Evolutionary conservation across 1,140 invertebrate genomes (phyloP).

Genomic region (Triops cancriformis): DNA sequence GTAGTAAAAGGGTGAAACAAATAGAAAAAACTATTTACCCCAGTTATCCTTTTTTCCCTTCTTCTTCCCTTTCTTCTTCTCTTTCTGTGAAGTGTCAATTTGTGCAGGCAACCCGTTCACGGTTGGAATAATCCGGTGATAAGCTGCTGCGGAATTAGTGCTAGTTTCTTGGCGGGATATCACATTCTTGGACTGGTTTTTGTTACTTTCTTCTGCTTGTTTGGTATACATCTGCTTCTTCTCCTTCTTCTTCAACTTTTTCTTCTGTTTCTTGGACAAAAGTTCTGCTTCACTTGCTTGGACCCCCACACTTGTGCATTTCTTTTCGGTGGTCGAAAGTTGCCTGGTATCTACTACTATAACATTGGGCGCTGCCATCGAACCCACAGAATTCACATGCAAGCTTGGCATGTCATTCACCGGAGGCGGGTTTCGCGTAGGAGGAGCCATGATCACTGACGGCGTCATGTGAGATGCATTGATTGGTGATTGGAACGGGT

Average conservation of each 20-base stretch:
- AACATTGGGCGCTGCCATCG: constrained; percentile 47
- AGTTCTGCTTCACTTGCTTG: constrained; percentile 21
- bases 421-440: neutral
- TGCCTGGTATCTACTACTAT: constrained; percentile 55
- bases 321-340: constrained; percentile 43
- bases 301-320: constrained; percentile 32
- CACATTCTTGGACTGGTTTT: neutral
- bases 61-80: constrained; percentile 31
- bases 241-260: constrained; percentile 32
- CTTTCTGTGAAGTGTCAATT: neutral
- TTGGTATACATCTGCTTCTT: neutral
- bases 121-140: neutral
- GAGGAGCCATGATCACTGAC: neutral
- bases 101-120: neutral
- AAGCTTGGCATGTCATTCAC: neutral
- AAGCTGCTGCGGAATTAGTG: neutral
- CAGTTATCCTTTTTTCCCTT: constrained; percentile 24
- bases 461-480: neutral
- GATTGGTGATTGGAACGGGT: neutral
- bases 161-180: neutral
- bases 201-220: neutral
- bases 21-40: neutral
- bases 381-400: constrained; percentile 27
- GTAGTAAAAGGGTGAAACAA: too few species aligned
- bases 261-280: constrained; percentile 33